Conservation (phyloP, 2,888 invertebrate genomes). For the Dendrolimus houi region DNA sequence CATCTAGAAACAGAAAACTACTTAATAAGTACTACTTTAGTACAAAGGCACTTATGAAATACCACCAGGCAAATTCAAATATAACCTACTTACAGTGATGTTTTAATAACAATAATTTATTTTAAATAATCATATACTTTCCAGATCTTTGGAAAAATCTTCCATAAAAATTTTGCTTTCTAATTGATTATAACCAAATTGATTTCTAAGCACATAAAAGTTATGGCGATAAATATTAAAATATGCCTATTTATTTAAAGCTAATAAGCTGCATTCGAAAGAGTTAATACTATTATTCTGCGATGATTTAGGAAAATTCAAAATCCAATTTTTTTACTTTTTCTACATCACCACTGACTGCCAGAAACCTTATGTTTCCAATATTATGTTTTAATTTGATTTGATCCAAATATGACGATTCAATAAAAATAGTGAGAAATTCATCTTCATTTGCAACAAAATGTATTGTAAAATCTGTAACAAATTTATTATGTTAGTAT, state of each 20-base stretch:
- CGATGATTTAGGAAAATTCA: conserved; percentile 24
- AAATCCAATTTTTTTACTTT: conserved; percentile 29
- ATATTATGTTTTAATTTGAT: conserved; percentile 31
- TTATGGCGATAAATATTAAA: too few relatives aligned
- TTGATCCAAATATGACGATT: conserved; percentile 19
- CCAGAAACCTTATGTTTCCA: conserved; percentile 35
- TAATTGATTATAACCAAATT: too few relatives aligned
- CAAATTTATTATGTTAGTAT: conserved; percentile 7
- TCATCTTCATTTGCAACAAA: conserved; percentile 17
- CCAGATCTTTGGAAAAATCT: too few relatives aligned
- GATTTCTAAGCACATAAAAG: too few relatives aligned
- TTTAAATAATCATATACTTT: too few relatives aligned
- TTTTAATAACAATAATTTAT: too few relatives aligned
- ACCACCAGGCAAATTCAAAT: too few relatives aligned
- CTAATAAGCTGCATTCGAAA: background rate
- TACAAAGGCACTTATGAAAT: too few relatives aligned
- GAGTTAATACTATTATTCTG: conserved; percentile 13
- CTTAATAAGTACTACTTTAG: too few relatives aligned
- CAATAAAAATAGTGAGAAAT: conserved; percentile 19
- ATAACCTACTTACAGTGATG: too few relatives aligned
- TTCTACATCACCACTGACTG: conserved; percentile 35
- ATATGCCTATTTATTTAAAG: background rate
- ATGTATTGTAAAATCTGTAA: conserved; percentile 20
- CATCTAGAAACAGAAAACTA: too few relatives aligned
- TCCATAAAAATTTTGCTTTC: too few relatives aligned